phyloP scores from a whole-genome alignment of 2,113 vertebrate species.

The Mugil cephalus region DNA sequence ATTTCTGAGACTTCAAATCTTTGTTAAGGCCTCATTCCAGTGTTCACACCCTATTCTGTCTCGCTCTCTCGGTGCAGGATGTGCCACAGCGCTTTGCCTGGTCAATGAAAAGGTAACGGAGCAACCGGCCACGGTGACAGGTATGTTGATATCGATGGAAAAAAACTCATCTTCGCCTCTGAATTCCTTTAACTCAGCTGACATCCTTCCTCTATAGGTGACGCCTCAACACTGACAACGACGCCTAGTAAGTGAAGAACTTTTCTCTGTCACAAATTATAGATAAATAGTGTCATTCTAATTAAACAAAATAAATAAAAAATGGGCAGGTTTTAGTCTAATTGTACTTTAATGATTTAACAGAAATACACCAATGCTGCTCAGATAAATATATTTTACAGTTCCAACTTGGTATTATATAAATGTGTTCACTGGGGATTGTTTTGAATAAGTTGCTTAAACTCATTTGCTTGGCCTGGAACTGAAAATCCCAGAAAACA shows the following conservation, averaged over 20 bases:
- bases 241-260: slow-evolving; percentile 43
- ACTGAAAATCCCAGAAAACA: slow-evolving; percentile 61
- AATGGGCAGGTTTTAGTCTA: neutral
- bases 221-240: neutral
- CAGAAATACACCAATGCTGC: slow-evolving; percentile 8
- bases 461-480: slow-evolving; percentile 57
- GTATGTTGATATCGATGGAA: slow-evolving; percentile 23
- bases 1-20: no score
- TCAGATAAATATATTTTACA: neutral
- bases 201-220: slow-evolving; percentile 37
- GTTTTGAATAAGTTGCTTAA: slow-evolving; percentile 50
- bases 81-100: slow-evolving; percentile 50
- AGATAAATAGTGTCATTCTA: neutral
- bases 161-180: neutral
- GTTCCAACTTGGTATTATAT: slow-evolving; percentile 21
- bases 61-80: slow-evolving; percentile 20
- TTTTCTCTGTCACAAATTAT: slow-evolving; percentile 5
- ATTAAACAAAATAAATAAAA: neutral
- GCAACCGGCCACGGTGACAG: slow-evolving; percentile 14
- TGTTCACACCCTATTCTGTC: neutral
- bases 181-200: neutral
- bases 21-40: neutral
- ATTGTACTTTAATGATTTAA: neutral
- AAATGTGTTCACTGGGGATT: slow-evolving; percentile 31
- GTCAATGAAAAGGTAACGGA: slow-evolving; percentile 29